Conservation (phyloP, 2,797 vertebrate genomes). For the Lacerta agilis region DNA sequence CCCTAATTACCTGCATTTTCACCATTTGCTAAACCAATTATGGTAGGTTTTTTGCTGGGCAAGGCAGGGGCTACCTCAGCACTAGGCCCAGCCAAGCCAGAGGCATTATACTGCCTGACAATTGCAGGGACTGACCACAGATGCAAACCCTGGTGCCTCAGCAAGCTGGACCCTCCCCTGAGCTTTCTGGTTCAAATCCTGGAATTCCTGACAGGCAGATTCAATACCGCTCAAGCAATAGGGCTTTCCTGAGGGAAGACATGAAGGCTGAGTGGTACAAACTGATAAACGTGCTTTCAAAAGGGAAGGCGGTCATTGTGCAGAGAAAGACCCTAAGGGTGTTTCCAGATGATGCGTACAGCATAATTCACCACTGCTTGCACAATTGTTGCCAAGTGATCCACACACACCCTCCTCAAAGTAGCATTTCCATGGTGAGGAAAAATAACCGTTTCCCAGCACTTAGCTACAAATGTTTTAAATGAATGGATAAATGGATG, state of each 20-base stretch:
- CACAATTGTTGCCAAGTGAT: not conserved
- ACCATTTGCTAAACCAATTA: not conserved
- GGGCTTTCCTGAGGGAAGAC: not conserved
- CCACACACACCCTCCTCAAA: not conserved
- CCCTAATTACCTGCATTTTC: not conserved
- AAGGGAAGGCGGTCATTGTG: not conserved
- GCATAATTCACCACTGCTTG: not conserved
- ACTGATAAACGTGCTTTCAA: not conserved
- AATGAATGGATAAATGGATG: not conserved
- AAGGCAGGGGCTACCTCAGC: not conserved
- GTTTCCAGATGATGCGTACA: not conserved
- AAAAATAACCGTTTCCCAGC: not conserved
- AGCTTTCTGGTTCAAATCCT: not conserved
- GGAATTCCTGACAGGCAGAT: not conserved
- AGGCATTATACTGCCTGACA: not conserved
- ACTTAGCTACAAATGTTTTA: not conserved
- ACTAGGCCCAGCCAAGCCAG: not conserved
- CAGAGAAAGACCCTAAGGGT: not conserved
- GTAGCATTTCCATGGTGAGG: not conserved
- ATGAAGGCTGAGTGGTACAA: not conserved
- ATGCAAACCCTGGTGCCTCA: not conserved
- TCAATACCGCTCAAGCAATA: no score
- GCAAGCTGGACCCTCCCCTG: not conserved
- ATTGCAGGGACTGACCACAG: no score
- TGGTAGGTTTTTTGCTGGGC: not conserved